Conservation (phyloP, 2,888 invertebrate genomes). For the Clusia tigrina region DNA sequence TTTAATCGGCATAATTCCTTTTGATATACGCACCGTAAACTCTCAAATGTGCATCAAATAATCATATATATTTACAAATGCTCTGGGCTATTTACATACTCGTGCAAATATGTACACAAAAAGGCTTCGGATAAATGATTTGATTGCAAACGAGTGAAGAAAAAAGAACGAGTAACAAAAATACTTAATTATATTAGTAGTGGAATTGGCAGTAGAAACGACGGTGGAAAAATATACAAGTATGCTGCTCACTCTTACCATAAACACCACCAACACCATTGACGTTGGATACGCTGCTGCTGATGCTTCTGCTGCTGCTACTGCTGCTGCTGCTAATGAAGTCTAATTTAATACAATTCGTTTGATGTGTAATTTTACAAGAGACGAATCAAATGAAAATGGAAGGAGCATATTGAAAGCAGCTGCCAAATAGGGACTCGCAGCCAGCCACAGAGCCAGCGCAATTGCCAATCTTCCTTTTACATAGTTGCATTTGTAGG, state of each 20-base stretch:
- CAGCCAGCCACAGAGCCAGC: background rate
- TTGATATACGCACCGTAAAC: no score
- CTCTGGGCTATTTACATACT: conserved; percentile 2
- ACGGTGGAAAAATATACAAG: background rate
- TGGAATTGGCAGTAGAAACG: background rate
- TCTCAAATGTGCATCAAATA: background rate
- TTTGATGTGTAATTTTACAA: conserved; percentile 21
- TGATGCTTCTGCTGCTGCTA: background rate
- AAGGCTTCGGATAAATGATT: conserved; percentile 36
- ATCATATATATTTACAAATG: conserved; percentile 1
- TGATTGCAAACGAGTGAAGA: conserved; percentile 30
- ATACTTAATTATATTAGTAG: conserved; percentile 5
- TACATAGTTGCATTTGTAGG: background rate
- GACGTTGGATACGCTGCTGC: no score
- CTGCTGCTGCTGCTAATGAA: conserved; percentile 17
- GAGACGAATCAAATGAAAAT: background rate
- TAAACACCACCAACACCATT: no score
- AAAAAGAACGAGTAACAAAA: background rate
- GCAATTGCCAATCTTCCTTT: background rate
- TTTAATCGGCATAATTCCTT: no score
- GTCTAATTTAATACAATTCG: conserved; percentile 24
- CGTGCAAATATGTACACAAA: conserved; percentile 8
- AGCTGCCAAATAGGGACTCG: background rate
- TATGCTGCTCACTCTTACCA: no score
- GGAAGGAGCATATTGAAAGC: conserved; percentile 1